Conservation (phyloP, 2,888 invertebrate species). For the Mayetiola destructor region DNA sequence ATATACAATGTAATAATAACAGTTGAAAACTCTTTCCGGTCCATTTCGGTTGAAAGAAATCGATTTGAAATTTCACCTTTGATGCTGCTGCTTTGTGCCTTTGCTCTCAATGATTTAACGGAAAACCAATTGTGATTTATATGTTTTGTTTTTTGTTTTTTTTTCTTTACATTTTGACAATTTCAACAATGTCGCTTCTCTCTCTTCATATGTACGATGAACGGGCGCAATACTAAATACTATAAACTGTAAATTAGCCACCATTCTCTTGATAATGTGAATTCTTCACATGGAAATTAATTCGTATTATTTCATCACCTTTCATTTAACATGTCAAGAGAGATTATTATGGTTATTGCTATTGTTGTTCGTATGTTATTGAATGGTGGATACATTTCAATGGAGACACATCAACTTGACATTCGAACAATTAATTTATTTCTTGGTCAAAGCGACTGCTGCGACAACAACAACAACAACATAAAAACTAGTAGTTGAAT, state of each 20-base stretch:
- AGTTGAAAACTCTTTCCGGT: conserved; percentile 2
- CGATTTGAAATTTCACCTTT: not conserved
- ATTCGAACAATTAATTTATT: not conserved
- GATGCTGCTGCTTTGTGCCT: not conserved
- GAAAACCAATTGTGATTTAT: not conserved
- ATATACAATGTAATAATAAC: not conserved
- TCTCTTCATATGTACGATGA: not conserved
- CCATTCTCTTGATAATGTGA: not conserved
- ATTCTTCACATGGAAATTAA: too few species aligned
- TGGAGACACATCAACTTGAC: too few species aligned
- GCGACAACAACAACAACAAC: too few species aligned
- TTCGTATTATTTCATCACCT: too few species aligned
- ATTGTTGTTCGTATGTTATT: too few species aligned
- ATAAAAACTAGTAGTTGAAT: too few species aligned
- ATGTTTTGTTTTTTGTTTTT: too few species aligned
- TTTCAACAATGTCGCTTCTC: not conserved
- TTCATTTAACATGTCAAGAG: too few species aligned
- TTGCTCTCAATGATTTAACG: not conserved
- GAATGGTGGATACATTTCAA: too few species aligned
- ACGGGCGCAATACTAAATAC: not conserved
- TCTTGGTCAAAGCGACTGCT: not conserved
- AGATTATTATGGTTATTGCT: too few species aligned
- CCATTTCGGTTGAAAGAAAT: conserved; percentile 6
- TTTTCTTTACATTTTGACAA: not conserved
- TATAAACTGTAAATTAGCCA: not conserved